Base-by-base conservation (phyloP, 2,888 invertebrate genomes). In the Mesoligia furuncula region DNA sequence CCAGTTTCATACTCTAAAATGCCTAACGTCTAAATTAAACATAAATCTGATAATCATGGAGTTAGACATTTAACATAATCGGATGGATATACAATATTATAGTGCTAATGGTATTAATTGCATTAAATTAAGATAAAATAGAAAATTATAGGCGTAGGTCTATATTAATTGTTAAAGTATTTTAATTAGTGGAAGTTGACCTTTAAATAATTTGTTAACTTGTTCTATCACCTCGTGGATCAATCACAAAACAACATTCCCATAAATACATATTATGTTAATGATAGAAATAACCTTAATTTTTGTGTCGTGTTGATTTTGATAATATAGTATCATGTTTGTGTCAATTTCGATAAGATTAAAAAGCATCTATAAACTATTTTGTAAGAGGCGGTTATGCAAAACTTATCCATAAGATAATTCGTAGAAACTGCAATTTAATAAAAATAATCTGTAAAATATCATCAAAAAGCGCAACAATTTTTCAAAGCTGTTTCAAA, bases 81-180 rank as follows among this genome's bases (percentile, higher is more conserved):
- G 65, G 71, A 81, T 82, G 48, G 59, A 77, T 75, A 79, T 42
- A 71, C 75, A 76, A 81, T 77, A 80, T 83, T 76, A 48, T 36
- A 71, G 17, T 61, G 61, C 68, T 71, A 85, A 83, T 77, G 64
- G 64, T 15, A n/a, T 74, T 78, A 81, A 79, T 81, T 83, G 81
- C 71, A 84, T 85, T 80, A 87, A 86, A 89, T 85, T 82, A 77
- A 80, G 84, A 89, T 89, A 85, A 87, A 81, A 77, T 67, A 64
- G 72, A 79, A 76, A 85, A 72, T 84, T 79, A 80, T 71, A 64
- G 61, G 45, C 70, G 27, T 77, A n/a, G n/a, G n/a, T n/a, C n/a
- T n/a, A n/a, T n/a, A 36, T 85, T 89, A 88, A 90, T 89, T 86
- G 84, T 77, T 48, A 39, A 74, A 80, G 68, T 88, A 89, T 89